Conservation (phyloP, 2,113 vertebrate genomes). For the Chunga burmeisteri region DNA sequence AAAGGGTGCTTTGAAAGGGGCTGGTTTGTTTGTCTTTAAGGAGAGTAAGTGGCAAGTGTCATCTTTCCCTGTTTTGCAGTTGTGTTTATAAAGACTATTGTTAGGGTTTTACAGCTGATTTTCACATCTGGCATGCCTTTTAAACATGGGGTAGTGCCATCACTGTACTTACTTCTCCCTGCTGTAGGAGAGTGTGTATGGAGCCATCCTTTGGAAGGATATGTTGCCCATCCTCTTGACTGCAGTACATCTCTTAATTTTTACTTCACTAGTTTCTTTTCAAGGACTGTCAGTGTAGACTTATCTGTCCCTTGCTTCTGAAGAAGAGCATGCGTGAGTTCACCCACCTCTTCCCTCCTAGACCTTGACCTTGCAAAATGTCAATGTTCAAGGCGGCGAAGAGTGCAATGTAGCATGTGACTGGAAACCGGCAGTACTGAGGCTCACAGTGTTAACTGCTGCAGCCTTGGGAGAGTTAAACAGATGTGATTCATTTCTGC, state of each 20-base stretch:
- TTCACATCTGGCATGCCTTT: neutral
- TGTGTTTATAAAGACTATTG: neutral
- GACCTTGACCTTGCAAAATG: neutral
- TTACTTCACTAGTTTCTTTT: neutral
- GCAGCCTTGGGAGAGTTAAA: neutral
- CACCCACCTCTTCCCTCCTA: neutral
- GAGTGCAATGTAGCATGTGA: neutral
- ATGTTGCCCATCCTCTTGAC: neutral
- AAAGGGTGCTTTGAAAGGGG: neutral
- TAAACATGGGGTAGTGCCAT: neutral
- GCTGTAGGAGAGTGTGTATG: neutral
- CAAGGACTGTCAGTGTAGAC: neutral
- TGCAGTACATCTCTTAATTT: neutral
- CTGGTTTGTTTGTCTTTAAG: neutral
- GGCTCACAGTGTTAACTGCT: neutral
- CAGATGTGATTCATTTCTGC: neutral
- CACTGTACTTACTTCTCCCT: neutral
- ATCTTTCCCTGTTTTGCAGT: neutral
- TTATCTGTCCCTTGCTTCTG: neutral
- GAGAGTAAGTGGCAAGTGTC: neutral
- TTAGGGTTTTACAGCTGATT: neutral
- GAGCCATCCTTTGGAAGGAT: neutral
- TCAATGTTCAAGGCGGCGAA: neutral
- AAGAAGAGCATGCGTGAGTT: neutral
- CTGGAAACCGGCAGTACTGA: neutral